These are phyloP conservation scores for Helogale parvula DNA, from an alignment of 2,113 vertebrate species.

Conservation along the genomic window DNA sequence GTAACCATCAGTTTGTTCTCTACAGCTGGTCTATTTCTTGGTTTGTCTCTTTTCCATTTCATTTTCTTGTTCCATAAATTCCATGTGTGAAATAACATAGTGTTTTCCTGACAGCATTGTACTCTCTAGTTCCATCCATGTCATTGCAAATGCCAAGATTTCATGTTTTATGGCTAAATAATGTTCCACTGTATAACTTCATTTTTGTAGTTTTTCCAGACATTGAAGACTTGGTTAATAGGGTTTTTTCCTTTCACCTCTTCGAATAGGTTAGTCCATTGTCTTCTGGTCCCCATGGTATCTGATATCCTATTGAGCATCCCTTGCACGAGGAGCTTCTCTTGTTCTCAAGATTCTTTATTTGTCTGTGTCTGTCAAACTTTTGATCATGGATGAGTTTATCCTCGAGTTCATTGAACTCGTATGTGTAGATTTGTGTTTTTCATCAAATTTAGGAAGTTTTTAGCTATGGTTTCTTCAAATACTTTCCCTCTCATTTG, in stretches of 20 bases:
- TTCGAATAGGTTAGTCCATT: neutral
- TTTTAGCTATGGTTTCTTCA: neutral
- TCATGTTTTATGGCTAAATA: neutral
- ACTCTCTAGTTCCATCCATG: neutral
- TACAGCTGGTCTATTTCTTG: neutral
- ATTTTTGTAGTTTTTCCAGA: neutral
- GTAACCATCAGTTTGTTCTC: neutral
- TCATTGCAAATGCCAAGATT: neutral
- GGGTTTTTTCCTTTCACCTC: neutral
- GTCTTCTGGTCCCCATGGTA: neutral
- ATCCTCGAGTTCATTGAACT: neutral
- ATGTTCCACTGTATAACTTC: neutral
- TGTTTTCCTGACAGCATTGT: neutral
- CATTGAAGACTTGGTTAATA: neutral
- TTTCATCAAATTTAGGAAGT: neutral
- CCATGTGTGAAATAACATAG: neutral
- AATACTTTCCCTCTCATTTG: neutral
- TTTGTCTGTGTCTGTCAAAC: neutral
- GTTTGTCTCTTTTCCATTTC: neutral
- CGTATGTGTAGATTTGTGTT: neutral
- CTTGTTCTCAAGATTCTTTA: neutral
- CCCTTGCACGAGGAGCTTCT: neutral
- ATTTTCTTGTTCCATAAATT: neutral
- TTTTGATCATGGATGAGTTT: neutral
- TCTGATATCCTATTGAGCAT: neutral